Percentiles rank a stretch among this genome's conserved stretches.
Conservation (phyloP, 2,113 vertebrate genomes). For the Chroicocephalus ridibundus region DNA sequence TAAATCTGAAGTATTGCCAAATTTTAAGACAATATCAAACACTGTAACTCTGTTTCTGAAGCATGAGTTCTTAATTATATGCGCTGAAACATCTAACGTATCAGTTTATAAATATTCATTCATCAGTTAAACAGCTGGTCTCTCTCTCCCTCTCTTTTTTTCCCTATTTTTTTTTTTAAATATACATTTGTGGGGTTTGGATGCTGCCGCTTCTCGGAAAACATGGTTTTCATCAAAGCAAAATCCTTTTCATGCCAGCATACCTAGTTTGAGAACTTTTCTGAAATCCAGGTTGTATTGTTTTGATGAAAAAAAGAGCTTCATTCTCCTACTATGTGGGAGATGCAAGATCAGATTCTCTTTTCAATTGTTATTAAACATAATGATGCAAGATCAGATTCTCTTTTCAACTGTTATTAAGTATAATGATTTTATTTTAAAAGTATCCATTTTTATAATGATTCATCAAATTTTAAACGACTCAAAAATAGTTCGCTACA, state of each 20-base stretch:
- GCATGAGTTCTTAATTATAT: not conserved
- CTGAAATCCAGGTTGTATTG: not conserved
- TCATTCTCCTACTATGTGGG: not conserved
- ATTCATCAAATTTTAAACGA: not conserved
- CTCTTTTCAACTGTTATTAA: not conserved
- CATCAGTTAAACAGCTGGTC: not conserved
- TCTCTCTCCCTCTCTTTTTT: accelerated
- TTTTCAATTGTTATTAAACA: not conserved
- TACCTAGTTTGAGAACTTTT: not conserved
- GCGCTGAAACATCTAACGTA: not conserved
- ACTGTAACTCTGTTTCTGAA: not conserved
- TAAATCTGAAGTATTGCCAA: accelerated
- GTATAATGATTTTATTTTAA: not conserved
- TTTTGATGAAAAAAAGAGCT: not conserved
- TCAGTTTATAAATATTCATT: not conserved
- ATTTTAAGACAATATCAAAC: not conserved
- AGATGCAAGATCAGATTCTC: not conserved
- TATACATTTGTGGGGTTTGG: not conserved
- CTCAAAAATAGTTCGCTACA: not conserved
- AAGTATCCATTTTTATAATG: not conserved
- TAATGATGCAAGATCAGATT: not conserved
- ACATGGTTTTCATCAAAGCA: not conserved
- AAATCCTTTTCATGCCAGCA: not conserved
- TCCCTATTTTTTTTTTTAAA: not conserved
- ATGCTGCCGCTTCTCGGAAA: not conserved